A percentile compares a stretch with the other conserved stretches of the same genome.
Evolutionary conservation across 2,888 invertebrate genomes (phyloP).

Genomic region (Perithous albicinctus): DNA sequence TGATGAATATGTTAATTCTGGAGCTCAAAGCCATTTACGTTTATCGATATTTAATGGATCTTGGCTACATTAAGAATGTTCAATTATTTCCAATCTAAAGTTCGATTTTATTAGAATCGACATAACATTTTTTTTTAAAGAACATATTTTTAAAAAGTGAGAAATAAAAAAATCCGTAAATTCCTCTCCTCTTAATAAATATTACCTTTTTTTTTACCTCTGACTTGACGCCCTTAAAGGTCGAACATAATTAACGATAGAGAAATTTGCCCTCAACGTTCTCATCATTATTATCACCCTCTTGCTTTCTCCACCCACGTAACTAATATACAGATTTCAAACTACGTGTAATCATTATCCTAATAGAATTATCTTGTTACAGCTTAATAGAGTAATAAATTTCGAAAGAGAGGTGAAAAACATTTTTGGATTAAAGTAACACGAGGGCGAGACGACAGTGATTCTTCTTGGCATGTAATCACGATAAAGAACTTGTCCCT

Average conservation of each 20-base stretch:
- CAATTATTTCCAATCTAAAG: too few relatives aligned
- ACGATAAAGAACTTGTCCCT: constrained; percentile 47
- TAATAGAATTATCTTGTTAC: constrained; percentile 2
- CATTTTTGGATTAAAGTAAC: constrained; percentile 25
- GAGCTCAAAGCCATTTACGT: too few relatives aligned
- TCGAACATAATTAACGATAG: neutral
- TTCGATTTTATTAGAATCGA: too few relatives aligned
- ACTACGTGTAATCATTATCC: constrained; percentile 4
- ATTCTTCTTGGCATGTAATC: constrained; percentile 46
- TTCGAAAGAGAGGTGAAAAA: constrained; percentile 15
- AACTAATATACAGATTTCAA: neutral
- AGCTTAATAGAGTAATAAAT: too few relatives aligned
- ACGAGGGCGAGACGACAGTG: constrained; percentile 6
- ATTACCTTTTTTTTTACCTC: too few relatives aligned
- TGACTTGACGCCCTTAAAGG: neutral
- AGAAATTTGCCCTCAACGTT: neutral
- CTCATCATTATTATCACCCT: neutral
- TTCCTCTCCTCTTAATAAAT: too few relatives aligned
- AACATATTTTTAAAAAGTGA: too few relatives aligned
- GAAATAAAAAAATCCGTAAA: too few relatives aligned
- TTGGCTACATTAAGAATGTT: too few relatives aligned
- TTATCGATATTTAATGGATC: too few relatives aligned
- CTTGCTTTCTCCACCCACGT: neutral
- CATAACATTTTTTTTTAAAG: too few relatives aligned
- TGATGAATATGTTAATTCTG: too few relatives aligned